Conservation (phyloP, 2,113 vertebrate species). For the Gavia stellata region DNA sequence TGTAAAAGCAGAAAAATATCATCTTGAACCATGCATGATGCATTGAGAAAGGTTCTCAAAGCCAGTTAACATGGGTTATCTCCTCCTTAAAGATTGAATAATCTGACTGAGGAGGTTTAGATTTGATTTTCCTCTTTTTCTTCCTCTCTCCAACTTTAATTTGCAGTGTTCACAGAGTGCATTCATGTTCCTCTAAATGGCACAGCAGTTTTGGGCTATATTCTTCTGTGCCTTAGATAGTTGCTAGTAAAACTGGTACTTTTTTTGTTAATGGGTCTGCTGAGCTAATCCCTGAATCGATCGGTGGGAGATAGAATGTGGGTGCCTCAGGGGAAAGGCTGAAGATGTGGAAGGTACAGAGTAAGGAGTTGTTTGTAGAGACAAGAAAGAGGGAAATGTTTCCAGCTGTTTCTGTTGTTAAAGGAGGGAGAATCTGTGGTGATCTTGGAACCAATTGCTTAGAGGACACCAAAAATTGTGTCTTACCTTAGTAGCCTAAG, state of each 20-base stretch:
- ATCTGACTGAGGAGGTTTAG: background rate
- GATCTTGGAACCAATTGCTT: background rate
- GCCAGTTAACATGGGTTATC: background rate
- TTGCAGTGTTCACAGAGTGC: background rate
- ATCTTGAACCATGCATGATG: background rate
- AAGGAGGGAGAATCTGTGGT: background rate
- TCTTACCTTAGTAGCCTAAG: background rate
- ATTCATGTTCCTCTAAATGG: background rate
- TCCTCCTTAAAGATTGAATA: background rate
- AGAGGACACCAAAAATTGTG: background rate
- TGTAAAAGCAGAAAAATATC: background rate
- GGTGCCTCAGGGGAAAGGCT: background rate
- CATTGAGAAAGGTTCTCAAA: background rate
- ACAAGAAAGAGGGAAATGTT: background rate
- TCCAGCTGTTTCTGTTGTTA: background rate
- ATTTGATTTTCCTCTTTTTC: background rate
- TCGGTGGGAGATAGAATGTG: background rate
- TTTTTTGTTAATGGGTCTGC: background rate
- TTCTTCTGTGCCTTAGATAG: background rate
- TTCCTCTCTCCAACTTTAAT: background rate
- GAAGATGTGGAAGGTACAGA: background rate
- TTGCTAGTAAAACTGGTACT: background rate
- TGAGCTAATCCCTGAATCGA: background rate
- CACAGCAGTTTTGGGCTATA: background rate
- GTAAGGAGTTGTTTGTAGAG: background rate